Evolutionary conservation across 2,888 invertebrate species (phyloP), one percentile per base, ranked within the genome.

Genomic region (Operophtera brumata): DNA sequence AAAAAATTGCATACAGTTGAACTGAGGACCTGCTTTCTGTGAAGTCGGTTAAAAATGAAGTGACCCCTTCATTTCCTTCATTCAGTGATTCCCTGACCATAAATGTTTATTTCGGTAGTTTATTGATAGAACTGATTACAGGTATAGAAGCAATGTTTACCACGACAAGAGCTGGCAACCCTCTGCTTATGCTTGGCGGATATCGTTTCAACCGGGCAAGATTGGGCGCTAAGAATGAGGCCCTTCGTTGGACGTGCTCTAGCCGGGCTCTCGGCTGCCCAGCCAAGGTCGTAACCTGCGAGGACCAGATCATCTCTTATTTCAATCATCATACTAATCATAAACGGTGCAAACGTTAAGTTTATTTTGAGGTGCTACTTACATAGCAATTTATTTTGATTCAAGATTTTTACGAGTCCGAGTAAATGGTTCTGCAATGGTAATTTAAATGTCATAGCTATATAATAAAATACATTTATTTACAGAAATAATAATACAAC

Each of bases 241-340:
- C 44, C 1, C 13, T 68, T 1, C 59, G 75, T 0, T 78, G 77
- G 77, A 65, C 64, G 0, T 78, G 77, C 47, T 57, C 64, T 10
- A 74, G 71, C 55, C 62, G 57, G 0, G 64, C 67, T 1, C 30
- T 46, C 0, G 74, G 73, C 2, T 77, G 78, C 37, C 66, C 71
- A 4, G 65, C 70, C 9, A 60, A 58, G 12, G 56, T 69, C 34
- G 53, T 60, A n/a, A 70, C 70, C 8, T 55, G 40, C 54, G 10
- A 58, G 60, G 11, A 48, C 59, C 5, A 51, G 20, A 57, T 57
- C 32, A 12, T 56, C 12, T 47, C 50, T 1, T 51, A 43, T 26
- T 14, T 53, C 6, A 28, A 49, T 9, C 10, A 40, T 10, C 63
- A 61, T 43, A 59, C 43, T 13, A 47, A 59, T 28, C 56, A 56